phyloP scores from a whole-genome alignment of 2,797 vertebrate genomes.

The Tamandua tetradactyla region DNA sequence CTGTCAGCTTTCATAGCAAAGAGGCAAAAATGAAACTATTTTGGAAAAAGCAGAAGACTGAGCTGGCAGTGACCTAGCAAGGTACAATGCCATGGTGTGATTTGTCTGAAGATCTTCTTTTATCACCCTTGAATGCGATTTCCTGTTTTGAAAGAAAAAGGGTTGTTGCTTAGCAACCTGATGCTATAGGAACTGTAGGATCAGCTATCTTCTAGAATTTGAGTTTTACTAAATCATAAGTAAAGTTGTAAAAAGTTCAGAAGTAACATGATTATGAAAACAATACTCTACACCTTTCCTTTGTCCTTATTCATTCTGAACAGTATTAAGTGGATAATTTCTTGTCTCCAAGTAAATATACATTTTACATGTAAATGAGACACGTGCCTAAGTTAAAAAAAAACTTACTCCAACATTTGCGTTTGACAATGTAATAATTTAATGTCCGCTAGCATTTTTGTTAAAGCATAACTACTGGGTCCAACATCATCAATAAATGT shows the following conservation, averaged over 20 bases:
- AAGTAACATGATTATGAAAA: not conserved
- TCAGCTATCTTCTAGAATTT: constrained; percentile 20
- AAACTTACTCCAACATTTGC: not conserved
- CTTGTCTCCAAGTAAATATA: not conserved
- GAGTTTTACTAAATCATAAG: constrained; percentile 1
- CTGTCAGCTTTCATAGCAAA: not conserved
- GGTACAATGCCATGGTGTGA: not conserved
- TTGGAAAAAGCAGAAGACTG: not conserved
- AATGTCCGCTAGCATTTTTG: not conserved
- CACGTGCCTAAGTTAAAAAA: not conserved
- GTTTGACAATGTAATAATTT: not conserved
- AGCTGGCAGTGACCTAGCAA: not conserved
- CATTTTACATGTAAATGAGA: not conserved
- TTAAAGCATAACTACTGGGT: not conserved
- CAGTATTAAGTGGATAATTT: not conserved
- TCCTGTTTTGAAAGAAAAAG: constrained; percentile 63
- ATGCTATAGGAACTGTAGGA: too few relatives aligned
- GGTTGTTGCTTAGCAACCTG: constrained; percentile 20
- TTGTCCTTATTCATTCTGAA: not conserved
- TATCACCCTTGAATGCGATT: constrained; percentile 10
- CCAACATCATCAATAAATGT: not conserved
- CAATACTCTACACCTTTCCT: not conserved
- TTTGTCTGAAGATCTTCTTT: not conserved
- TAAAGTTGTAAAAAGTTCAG: not conserved
- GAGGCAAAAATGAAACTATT: not conserved